These are phyloP conservation scores for fruit fly (Drosophila melanogaster) DNA, from an alignment of 1,140 invertebrate species.

Conservation along the genomic window Release_6_plus_ISO1_MT NT_033777.3:14984501-14985000, in stretches of 20 bases:
- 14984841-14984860: constrained; percentile 58
- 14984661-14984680: constrained; percentile 30
- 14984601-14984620: constrained; percentile 79
- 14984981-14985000: constrained; percentile 75
- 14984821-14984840: constrained; percentile 14
- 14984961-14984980: constrained; percentile 60
- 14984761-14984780: constrained; percentile 42
- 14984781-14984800: constrained; percentile 27
- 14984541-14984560: constrained; percentile 51
- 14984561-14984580: constrained; percentile 69
- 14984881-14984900: constrained; percentile 65
- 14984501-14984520: constrained; percentile 1
- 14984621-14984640: constrained; percentile 72
- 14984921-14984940: constrained; percentile 56
- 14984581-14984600: constrained; percentile 64
- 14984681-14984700: constrained; percentile 65
- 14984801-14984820: constrained; percentile 20
- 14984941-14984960: constrained; percentile 42
- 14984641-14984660: constrained; percentile 61
- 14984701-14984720: constrained; percentile 82
- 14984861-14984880: constrained; percentile 52
- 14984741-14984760: constrained; percentile 31
- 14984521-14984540: constrained; percentile 13
- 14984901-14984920: constrained; percentile 68
- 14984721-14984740: constrained; percentile 50